These are phyloP conservation scores for Ateles fusciceps DNA, from an alignment of 2,797 vertebrate genomes.

Conservation along the genomic window DNA sequence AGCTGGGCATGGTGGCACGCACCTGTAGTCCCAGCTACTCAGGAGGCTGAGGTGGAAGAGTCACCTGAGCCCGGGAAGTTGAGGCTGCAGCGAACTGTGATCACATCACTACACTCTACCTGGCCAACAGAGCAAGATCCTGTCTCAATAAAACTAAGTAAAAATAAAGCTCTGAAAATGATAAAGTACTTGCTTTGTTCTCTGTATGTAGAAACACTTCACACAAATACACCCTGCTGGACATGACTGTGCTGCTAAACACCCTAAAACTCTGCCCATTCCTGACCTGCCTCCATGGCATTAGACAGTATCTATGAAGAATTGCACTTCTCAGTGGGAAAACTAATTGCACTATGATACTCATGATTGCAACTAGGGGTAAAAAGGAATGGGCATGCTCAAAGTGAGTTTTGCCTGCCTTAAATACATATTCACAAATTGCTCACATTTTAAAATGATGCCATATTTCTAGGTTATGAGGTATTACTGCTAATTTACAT, in stretches of 20 bases:
- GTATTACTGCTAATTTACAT: not conserved
- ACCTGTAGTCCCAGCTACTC: not conserved
- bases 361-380: not conserved
- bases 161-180: not conserved
- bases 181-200: not conserved
- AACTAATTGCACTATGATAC: not conserved
- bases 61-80: not conserved
- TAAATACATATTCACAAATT: constrained; percentile 2
- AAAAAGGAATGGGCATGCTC: not conserved
- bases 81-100: not conserved
- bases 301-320: no score
- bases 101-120: not conserved
- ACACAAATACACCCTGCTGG: no score
- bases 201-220: not conserved
- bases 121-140: not conserved
- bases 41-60: not conserved
- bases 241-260: not conserved
- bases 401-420: not conserved
- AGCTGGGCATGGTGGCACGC: not conserved
- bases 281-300: not conserved
- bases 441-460: not conserved
- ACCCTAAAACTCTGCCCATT: not conserved
- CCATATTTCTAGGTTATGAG: not conserved
- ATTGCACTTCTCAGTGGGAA: fast-evolving
- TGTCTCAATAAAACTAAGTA: not conserved